Evolutionary conservation across 2,797 vertebrate species (phyloP).

Genomic region (Ambastaia sidthimunki): DNA sequence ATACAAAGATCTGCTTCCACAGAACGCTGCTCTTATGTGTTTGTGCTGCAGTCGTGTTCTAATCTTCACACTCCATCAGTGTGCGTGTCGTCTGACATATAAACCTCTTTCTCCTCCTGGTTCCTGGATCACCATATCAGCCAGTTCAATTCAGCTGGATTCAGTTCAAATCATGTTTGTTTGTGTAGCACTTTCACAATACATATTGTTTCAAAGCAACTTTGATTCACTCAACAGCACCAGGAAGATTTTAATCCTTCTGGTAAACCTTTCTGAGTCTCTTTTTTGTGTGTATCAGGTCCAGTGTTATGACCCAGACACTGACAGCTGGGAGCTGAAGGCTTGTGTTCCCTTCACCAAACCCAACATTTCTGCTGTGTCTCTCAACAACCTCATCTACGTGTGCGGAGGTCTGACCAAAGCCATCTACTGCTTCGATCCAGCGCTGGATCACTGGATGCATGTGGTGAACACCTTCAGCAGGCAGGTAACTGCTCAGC

Average conservation of each 20-base stretch:
- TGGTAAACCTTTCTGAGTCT: not conserved
- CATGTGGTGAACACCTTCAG: constrained; percentile 93
- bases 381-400: constrained; percentile 93
- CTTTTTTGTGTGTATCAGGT: constrained; percentile 77
- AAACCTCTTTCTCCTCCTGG: too few species aligned
- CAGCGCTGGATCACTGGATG: constrained; percentile 95
- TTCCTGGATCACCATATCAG: too few species aligned
- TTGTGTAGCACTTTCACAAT: too few species aligned
- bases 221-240: not conserved
- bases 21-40: not conserved
- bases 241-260: not conserved
- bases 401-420: constrained; percentile 95
- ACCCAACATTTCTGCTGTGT: constrained; percentile 95
- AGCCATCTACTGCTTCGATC: constrained; percentile 95
- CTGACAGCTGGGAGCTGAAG: constrained; percentile 88
- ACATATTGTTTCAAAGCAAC: too few species aligned
- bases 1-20: constrained; percentile 17
- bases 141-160: too few species aligned
- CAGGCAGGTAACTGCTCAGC: constrained; percentile 82
- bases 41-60: too few species aligned
- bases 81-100: not conserved
- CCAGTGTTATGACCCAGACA: constrained; percentile 94
- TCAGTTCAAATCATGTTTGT: too few species aligned
- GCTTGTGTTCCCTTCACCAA: constrained; percentile 94
- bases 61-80: not conserved